Percentiles rank a stretch among this genome's conserved stretches.
phyloP scores from a whole-genome alignment of 2,888 invertebrate genomes.

The Ichneumoninae sp. region DNA sequence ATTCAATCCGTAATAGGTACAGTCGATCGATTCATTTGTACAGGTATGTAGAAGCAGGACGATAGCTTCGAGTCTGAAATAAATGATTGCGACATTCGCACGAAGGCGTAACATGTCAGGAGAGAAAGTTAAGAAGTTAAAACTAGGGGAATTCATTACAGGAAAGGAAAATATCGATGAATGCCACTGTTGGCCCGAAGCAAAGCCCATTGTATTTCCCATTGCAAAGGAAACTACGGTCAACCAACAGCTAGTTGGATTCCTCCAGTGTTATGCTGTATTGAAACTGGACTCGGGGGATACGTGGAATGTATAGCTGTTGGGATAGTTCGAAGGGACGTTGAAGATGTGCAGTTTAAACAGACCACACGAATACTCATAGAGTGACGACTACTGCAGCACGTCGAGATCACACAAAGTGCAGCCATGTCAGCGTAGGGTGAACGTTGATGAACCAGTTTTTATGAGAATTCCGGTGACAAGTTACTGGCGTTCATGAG shows the following conservation, averaged over 20 bases:
- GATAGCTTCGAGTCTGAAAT: background rate
- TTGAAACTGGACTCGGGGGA: conserved; percentile 25
- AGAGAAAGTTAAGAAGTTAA: background rate
- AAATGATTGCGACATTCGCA: conserved; percentile 34
- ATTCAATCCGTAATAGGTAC: background rate
- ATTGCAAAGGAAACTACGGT: conserved; percentile 32
- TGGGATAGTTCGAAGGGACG: conserved; percentile 35
- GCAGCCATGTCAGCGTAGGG: conserved; percentile 4
- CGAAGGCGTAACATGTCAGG: conserved; percentile 17
- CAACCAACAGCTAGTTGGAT: conserved; percentile 40
- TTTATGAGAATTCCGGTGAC: conserved; percentile 10
- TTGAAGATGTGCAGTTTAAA: conserved; percentile 34
- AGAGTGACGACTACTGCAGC: conserved; percentile 8
- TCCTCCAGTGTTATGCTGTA: conserved; percentile 22
- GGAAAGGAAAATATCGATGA: conserved; percentile 30
- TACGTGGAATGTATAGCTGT: conserved; percentile 34
- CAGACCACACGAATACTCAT: conserved; percentile 19
- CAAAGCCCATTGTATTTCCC: conserved; percentile 37
- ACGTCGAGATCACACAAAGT: conserved; percentile 38
- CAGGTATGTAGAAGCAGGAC: background rate
- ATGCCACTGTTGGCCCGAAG: conserved; percentile 14
- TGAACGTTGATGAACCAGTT: background rate
- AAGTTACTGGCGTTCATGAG: conserved; percentile 9
- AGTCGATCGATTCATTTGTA: background rate
- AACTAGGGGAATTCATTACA: conserved; percentile 13